Evolutionary conservation across 2,888 invertebrate genomes (phyloP).

Genomic region (Furcula furcula): DNA sequence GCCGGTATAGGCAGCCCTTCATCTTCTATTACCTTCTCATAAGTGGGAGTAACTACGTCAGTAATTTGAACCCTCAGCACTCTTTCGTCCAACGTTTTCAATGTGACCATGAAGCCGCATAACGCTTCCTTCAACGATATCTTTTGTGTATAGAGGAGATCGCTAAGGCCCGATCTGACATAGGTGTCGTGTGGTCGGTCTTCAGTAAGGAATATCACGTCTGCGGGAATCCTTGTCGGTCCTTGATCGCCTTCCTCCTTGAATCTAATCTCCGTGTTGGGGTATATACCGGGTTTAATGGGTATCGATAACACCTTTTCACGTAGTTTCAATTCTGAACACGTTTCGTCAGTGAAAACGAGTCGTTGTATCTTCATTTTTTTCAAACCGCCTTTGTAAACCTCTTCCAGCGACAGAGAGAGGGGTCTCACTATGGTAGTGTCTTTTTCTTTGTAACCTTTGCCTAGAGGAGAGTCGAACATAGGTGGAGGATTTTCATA

Average conservation of each 20-base stretch:
- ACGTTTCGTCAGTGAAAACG: constrained; percentile 84
- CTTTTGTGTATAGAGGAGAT: constrained; percentile 83
- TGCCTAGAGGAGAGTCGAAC: constrained; percentile 82
- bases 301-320: constrained; percentile 89
- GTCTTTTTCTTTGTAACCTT: constrained; percentile 84
- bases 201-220: constrained; percentile 87
- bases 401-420: constrained; percentile 76
- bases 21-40: constrained; percentile 84
- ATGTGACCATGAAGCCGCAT: constrained; percentile 84
- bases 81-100: constrained; percentile 87
- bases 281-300: constrained; percentile 87
- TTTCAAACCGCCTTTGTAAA: constrained; percentile 89
- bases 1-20: constrained; percentile 88
- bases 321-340: constrained; percentile 82
- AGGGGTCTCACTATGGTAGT: constrained; percentile 71
- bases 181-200: constrained; percentile 87
- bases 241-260: constrained; percentile 91
- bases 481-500: constrained; percentile 83
- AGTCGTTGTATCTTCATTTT: constrained; percentile 90
- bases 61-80: constrained; percentile 85
- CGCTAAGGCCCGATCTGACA: constrained; percentile 82
- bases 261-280: constrained; percentile 87
- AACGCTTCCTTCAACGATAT: constrained; percentile 87
- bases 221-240: constrained; percentile 87
- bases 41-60: constrained; percentile 86